Conservation (phyloP, 2,113 vertebrate species). For the Labeo catla region DNA sequence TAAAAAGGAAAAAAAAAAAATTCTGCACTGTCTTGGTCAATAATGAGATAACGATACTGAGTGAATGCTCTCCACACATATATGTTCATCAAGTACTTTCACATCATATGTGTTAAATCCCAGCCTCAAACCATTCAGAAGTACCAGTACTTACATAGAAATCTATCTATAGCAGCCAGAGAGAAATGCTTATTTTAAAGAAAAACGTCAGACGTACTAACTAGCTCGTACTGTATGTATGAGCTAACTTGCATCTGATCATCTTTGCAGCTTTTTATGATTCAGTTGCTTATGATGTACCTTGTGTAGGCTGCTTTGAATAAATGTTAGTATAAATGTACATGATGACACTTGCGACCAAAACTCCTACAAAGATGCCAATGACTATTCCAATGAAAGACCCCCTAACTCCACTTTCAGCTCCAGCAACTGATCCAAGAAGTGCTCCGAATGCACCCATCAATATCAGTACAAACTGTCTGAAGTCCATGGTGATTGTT, state of each 20-base stretch:
- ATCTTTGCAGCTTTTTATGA: neutral
- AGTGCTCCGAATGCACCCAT: constrained; percentile 30
- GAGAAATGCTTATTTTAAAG: too few relatives aligned
- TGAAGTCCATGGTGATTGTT: neutral
- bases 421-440: constrained; percentile 47
- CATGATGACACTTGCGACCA: neutral
- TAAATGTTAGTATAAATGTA: neutral
- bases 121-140: too few relatives aligned
- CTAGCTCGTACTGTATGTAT: too few relatives aligned
- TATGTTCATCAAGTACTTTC: too few relatives aligned
- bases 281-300: neutral
- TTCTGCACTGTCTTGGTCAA: too few relatives aligned
- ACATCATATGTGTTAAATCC: too few relatives aligned
- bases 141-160: too few relatives aligned
- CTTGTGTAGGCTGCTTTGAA: neutral
- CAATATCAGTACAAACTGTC: neutral
- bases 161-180: too few relatives aligned
- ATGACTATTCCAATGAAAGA: neutral
- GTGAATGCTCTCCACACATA: too few relatives aligned
- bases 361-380: constrained; percentile 1
- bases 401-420: constrained; percentile 23
- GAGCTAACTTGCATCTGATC: neutral
- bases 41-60: too few relatives aligned
- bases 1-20: too few relatives aligned
- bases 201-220: too few relatives aligned